Evolutionary conservation across 1,140 invertebrate genomes (phyloP).

Genomic region (Anastatus disparis): DNA sequence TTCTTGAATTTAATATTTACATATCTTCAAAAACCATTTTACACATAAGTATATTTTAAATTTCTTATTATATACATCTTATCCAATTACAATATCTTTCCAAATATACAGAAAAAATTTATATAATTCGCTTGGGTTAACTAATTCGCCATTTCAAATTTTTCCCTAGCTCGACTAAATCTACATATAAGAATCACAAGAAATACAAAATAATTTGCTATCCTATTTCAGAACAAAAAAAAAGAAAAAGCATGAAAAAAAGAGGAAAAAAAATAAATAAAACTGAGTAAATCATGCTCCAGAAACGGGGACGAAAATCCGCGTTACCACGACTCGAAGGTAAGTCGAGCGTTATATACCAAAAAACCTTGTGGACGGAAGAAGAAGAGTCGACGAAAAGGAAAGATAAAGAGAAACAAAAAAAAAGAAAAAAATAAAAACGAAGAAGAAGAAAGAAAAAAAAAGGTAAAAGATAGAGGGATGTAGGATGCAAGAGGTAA

Average conservation of each 20-base stretch:
- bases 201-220: background rate
- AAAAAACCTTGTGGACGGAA: too few relatives aligned
- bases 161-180: too few relatives aligned
- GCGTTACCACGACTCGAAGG: too few relatives aligned
- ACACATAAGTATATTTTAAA: too few relatives aligned
- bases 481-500: slow-evolving; percentile 5
- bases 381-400: background rate
- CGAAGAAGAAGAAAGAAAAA: background rate
- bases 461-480: background rate
- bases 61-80: too few relatives aligned
- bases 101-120: too few relatives aligned
- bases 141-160: too few relatives aligned
- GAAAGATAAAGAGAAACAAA: slow-evolving; percentile 3
- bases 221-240: background rate
- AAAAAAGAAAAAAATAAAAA: background rate
- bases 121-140: too few relatives aligned
- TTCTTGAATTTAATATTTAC: too few relatives aligned
- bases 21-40: too few relatives aligned
- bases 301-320: background rate
- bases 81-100: too few relatives aligned
- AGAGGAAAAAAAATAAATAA: background rate
- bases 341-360: slow-evolving; percentile 1
- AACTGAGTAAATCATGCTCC: background rate
- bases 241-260: background rate
- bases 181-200: background rate